Percentiles rank a stretch among this genome's conserved stretches.
phyloP scores from a whole-genome alignment of 2,797 vertebrate genomes.

The Tragopan temminckii region DNA sequence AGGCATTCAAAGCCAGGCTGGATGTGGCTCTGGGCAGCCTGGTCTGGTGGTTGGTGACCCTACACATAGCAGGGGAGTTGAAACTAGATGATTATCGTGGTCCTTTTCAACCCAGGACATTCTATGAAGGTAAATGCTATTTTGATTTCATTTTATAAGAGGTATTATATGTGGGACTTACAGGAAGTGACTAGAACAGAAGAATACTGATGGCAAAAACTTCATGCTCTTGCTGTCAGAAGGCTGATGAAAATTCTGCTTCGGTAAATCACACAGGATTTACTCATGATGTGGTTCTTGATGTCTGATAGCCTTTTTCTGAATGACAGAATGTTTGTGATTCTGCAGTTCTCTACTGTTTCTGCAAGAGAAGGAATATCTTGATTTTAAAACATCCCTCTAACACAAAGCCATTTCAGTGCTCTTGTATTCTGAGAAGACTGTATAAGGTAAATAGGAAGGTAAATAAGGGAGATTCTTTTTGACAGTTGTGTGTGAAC shows the following conservation, averaged over 20 bases:
- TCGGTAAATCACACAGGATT: background rate
- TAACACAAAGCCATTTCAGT: slow-evolving; percentile 80
- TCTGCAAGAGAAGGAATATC: slow-evolving; percentile 84
- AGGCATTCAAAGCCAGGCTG: too few species aligned
- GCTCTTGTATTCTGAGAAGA: slow-evolving; percentile 80
- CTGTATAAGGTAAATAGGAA: slow-evolving; percentile 82
- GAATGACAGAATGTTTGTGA: background rate
- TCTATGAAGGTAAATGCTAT: background rate
- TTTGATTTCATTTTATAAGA: background rate
- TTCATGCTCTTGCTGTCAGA: background rate
- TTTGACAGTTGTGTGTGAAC: slow-evolving; percentile 43
- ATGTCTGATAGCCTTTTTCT: background rate
- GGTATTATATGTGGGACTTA: background rate
- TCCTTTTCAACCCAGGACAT: too few species aligned
- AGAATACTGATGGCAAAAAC: background rate
- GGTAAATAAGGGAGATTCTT: slow-evolving; percentile 74
- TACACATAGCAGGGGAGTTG: too few species aligned
- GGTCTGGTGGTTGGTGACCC: too few species aligned
- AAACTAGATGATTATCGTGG: too few species aligned
- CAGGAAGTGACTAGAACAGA: background rate
- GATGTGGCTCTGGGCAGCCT: too few species aligned
- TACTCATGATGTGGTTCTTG: background rate
- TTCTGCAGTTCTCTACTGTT: slow-evolving; percentile 81
- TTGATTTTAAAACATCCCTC: slow-evolving; percentile 81
- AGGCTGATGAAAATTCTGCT: background rate